A percentile compares a stretch with the other conserved stretches of the same genome.
Evolutionary conservation across 2,888 invertebrate species (phyloP).

Genomic region (Choristoneura rosaceana): DNA sequence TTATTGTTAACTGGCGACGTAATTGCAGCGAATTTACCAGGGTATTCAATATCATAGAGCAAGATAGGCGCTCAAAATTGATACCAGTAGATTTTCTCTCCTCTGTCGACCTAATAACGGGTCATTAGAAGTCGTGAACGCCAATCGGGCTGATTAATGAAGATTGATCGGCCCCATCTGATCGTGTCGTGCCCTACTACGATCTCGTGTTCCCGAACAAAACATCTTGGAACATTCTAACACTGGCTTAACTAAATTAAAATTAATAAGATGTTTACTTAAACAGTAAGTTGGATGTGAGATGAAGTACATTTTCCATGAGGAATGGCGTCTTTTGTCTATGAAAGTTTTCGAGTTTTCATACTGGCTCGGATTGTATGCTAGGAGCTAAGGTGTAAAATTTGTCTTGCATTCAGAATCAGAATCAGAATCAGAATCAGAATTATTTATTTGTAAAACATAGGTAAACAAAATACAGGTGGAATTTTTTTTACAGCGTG

Average conservation of each 20-base stretch:
- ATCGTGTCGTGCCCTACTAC: conserved; percentile 58
- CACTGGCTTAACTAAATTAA: conserved; percentile 25
- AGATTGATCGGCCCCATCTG: conserved; percentile 66
- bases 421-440: too few species aligned
- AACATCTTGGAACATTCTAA: conserved; percentile 37
- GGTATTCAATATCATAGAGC: conserved; percentile 25
- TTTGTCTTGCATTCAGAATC: not conserved
- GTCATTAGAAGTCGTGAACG: conserved; percentile 67
- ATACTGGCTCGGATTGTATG: not conserved
- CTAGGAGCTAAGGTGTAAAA: not conserved
- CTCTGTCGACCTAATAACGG: conserved; percentile 63
- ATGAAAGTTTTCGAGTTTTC: conserved; percentile 1
- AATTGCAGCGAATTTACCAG: not conserved
- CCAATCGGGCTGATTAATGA: conserved; percentile 67
- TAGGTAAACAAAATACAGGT: too few species aligned
- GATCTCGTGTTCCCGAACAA: conserved; percentile 26
- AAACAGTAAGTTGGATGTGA: conserved; percentile 29
- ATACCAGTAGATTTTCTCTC: conserved; percentile 50
- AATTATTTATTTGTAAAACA: too few species aligned
- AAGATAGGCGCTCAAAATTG: conserved; percentile 43
- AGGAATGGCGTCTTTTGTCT: not conserved
- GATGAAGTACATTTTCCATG: conserved; percentile 13
- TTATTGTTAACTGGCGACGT: not conserved
- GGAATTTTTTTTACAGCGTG: too few species aligned
- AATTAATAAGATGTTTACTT: conserved; percentile 35